phyloP scores from a whole-genome alignment of 53 echinoderm and acorn worm genomes.

The Henricia sp. region DNA sequence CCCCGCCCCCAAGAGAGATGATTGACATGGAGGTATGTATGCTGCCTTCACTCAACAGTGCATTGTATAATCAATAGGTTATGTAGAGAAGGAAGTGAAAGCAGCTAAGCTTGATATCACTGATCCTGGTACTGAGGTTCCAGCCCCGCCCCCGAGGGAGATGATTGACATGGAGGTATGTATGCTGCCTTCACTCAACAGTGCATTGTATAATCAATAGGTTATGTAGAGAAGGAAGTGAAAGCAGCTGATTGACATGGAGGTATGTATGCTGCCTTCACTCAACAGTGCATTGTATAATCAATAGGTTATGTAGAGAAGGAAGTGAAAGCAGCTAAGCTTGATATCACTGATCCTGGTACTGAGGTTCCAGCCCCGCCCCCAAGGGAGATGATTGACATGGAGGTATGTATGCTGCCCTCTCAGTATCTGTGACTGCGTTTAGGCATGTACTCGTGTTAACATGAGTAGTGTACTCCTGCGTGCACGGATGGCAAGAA shows the following conservation, averaged over 20 bases:
- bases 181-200: too few relatives aligned
- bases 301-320: constrained; percentile 88
- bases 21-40: background rate
- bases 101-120: constrained; percentile 66
- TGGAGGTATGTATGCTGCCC: background rate
- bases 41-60: too few relatives aligned
- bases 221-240: constrained; percentile 91
- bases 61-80: constrained; percentile 65
- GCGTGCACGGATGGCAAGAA: too few relatives aligned
- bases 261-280: too few relatives aligned
- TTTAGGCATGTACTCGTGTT: too few relatives aligned
- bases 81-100: constrained; percentile 94
- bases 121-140: constrained; percentile 63
- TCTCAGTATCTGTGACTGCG: too few relatives aligned
- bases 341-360: constrained; percentile 56
- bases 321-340: constrained; percentile 73
- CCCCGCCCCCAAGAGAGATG: constrained; percentile 84
- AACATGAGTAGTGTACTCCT: too few relatives aligned
- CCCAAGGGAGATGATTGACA: constrained; percentile 69
- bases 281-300: too few relatives aligned
- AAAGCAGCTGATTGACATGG: constrained; percentile 90
- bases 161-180: constrained; percentile 98
- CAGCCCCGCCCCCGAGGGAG: constrained; percentile 91
- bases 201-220: constrained; percentile 60
- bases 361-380: constrained; percentile 73